Base-by-base conservation (phyloP, 2,888 invertebrate species). In the Cerceris rybyensis region DNA sequence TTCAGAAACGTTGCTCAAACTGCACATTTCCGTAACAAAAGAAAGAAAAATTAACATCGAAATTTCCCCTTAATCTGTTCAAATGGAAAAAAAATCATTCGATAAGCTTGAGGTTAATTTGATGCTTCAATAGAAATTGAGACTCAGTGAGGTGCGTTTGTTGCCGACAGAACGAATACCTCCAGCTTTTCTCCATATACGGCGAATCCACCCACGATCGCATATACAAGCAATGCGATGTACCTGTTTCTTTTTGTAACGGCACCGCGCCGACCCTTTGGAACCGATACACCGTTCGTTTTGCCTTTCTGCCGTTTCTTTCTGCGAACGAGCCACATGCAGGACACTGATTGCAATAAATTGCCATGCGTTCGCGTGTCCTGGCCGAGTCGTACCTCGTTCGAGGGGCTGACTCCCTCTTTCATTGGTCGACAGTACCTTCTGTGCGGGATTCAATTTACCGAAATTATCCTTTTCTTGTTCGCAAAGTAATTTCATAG, bases 341-440 rank as follows among this genome's bases (percentile, higher is more conserved):
- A 68, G 86, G 88, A 87, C 88, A 87, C 85, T 88, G 89, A 89
- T 89, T 88, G 88, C 89, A 87, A 89, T 89, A 87, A 89, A 89
- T 89, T 89, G 88, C 88, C 83, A 72, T 85, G 80, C 81, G 86
- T 82, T 84, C 80, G 83, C 86, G 86, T 87, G 85, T 86, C 82
- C 74, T 70, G 70, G 65, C 72, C 76, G 59, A 78, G 59, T 65
- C 68, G 72, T 70, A 73, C 46, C 60, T 42, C 70, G 46, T 68
- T 43, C 58, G 60, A 28, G 64, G 50, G 78, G 75, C 57, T 59
- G 61, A 49, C 43, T 39, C 58, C 17, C 28, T 72, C 50, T 52
- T 54, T 65, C 70, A 4, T 43, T 7, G 73, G 43, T 72, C 78
- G 78, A 77, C 72, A 54, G 16, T 13, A 54, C 16, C 72, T 65